Evolutionary conservation across 2,113 vertebrate genomes (phyloP).

Genomic region (Plestiodon gilberti): DNA sequence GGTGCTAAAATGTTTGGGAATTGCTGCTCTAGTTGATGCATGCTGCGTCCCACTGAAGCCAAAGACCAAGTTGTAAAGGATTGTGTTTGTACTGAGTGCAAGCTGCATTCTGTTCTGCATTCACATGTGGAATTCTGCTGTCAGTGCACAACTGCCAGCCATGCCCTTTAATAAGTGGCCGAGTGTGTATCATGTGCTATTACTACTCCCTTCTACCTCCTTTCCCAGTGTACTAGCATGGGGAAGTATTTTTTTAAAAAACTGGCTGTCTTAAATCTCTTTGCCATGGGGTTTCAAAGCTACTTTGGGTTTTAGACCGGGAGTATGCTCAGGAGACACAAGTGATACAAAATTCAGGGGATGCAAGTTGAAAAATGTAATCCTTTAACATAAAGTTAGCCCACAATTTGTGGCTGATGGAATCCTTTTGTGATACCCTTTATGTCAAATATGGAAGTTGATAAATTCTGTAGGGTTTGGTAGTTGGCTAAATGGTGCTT

Average conservation of each 20-base stretch:
- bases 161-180: neutral
- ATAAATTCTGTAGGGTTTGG: neutral
- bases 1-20: no score
- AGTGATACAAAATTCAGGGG: neutral
- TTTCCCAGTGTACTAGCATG: neutral
- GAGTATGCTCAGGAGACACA: neutral
- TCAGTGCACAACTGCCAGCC: neutral
- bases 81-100: neutral
- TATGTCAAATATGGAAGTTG: neutral
- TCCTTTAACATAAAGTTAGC: neutral
- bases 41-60: neutral
- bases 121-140: neutral
- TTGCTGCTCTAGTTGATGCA: no score
- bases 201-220: neutral
- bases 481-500: neutral
- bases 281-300: neutral
- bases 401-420: neutral
- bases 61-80: neutral
- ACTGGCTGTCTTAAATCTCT: neutral
- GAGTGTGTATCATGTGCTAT: neutral
- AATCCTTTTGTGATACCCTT: neutral
- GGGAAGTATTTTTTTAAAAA: neutral
- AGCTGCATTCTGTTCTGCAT: neutral
- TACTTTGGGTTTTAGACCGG: neutral
- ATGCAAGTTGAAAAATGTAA: neutral